Conservation (phyloP, 2,888 invertebrate genomes). For the Notodonta ziczac region DNA sequence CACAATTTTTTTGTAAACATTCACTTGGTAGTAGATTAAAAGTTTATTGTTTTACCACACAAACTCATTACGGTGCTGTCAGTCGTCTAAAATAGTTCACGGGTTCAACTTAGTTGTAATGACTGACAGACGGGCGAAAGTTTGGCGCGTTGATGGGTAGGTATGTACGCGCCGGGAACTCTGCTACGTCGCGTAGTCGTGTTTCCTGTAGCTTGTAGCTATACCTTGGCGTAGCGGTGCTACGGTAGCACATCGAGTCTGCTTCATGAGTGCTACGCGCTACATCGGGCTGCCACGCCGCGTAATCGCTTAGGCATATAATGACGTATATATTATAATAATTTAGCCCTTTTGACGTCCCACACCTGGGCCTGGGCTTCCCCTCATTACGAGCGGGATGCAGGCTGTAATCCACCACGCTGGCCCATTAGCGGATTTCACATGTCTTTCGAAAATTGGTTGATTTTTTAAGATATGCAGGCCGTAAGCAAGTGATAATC, state of each 20-base stretch:
- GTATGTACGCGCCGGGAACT: conserved; percentile 13
- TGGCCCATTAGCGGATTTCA: no score
- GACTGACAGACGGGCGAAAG: conserved; percentile 59
- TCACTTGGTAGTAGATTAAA: conserved; percentile 19
- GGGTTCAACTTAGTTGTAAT: conserved; percentile 55
- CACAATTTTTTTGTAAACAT: background rate
- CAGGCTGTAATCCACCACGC: no score
- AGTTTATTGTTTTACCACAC: conserved; percentile 54
- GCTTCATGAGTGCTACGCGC: no score
- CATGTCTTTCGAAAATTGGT: no score
- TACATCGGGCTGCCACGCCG: no score
- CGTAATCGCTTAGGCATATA: no score
- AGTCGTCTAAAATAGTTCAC: conserved; percentile 55
- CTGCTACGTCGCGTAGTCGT: conserved; percentile 29
- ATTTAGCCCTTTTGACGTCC: no score
- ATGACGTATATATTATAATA: no score
- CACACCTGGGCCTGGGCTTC: no score
- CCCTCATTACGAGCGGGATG: no score
- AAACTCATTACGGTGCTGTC: conserved; percentile 73
- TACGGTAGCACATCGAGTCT: background rate
- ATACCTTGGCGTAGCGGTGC: conserved; percentile 2
- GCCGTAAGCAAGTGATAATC: no score
- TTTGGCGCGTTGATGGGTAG: conserved; percentile 36
- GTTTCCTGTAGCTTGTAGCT: conserved; percentile 16
- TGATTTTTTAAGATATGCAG: no score